Evolutionary conservation across 2,797 vertebrate genomes (phyloP), one percentile per base, ranked within the genome.

Genomic region (Otus scops): DNA sequence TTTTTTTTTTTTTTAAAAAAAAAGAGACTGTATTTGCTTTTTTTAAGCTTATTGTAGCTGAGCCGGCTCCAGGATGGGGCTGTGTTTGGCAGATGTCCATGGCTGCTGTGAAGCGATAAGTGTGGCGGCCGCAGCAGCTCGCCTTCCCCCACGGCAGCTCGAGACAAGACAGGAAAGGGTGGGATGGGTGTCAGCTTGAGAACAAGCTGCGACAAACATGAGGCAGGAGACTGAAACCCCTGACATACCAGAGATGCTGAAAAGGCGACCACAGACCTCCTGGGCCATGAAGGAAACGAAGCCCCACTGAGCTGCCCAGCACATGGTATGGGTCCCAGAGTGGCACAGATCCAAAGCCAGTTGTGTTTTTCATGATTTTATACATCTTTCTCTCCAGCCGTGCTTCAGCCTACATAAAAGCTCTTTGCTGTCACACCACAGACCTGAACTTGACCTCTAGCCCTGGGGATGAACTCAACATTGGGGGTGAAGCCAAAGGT

Each of bases 161-260:
- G 0, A 26, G 81, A 81, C 45, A 85, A 59, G 75, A 81, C 93
- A 97, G 93, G 96, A 96, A 96, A 92, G 91, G 94, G 95, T 78
- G 92, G 84, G 92, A 77, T 63, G 89, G 94, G 86, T 74, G 74
- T 75, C 75, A 92, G 61, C 88, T 10, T 3, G 2, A 57, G 57
- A 84, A 17, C 22, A 36, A 85, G 51, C 39, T 8, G 26, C 14
- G 59, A 54, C 67, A 90, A 93, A 85, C 73, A 84, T 0, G 13
- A 50, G 50, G 48, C 64, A 54, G 48, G 67, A 92, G 84, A 13
- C 80, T 50, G 73, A 74, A 88, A 28, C 48, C 51, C 64, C 70
- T 24, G 51, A 34, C 5, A 2, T 16, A 30, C 39, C 67, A 56
- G 57, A 87, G 69, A 19, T 28, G 64, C 47, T 19, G 75, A 43